Evolutionary conservation across 64 coral and sea anemone genomes (phyloP), one percentile per base, ranked within the genome.

Genomic region (Dendrophyllia cribrosa): DNA sequence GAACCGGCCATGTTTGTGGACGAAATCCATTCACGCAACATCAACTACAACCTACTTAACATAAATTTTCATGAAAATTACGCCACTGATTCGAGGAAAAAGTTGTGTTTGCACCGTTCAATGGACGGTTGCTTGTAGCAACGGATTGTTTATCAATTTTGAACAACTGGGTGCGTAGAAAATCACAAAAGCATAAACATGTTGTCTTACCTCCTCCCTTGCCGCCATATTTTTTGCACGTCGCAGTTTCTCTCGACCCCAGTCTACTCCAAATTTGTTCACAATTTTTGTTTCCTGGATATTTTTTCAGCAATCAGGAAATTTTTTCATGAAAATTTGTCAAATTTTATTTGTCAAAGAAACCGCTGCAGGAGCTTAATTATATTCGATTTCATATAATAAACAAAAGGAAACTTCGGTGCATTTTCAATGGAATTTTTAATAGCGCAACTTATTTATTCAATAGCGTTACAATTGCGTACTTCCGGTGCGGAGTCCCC

Each of bases 51-150:
- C 26, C 66, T 70, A 74, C 23, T 87, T 87, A 75, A 73, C 85
- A 75, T 72, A 74, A 17, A 74, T 58, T 82, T 71, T 92, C 34
- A 66, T 50, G 8, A 64, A 16, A 22, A 83, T 20, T 0, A 16
- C 15, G 7, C 45, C 46, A 83, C 14, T 83, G 80, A 66, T 66
- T 51, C 43, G 44, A 47, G 14, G 26, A 66, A 66, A 50, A 5
- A 4, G 17, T 67, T 83, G 51, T 83, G 80, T 83, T 83, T 83
- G 59, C 9, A 15, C 80, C 11, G 22, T 51, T 51, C 19, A 49
- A 83, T 50, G 14, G 20, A 16, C 19, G 0, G 80, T 83, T 83
- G 80, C 80, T 83, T 83, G 43, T 83, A 83, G 80, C 80, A 83
- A 83, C 80, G 15, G 4, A 50, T 50, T 53, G 80, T 83, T 68